phyloP scores from a whole-genome alignment of 1,140 invertebrate genomes.

The Cryptotermes secundus region DNA sequence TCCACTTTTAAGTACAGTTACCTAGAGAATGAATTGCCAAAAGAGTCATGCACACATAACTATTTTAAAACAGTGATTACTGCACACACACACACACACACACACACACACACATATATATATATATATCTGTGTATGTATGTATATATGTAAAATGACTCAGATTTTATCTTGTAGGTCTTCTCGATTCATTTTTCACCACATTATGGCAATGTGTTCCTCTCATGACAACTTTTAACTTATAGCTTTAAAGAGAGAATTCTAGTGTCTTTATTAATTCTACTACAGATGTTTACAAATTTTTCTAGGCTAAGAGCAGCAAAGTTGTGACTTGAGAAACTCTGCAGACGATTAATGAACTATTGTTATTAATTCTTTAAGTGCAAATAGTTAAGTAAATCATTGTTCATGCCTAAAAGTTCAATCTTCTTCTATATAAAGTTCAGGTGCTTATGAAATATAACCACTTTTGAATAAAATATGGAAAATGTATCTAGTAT shows the following conservation, averaged over 20 bases:
- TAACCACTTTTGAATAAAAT: neutral
- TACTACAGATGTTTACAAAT: neutral
- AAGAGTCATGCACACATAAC: neutral
- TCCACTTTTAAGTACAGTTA: neutral
- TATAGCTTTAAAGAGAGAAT: conserved; percentile 12
- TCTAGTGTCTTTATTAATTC: neutral
- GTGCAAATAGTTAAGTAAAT: neutral
- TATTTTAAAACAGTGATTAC: conserved; percentile 4
- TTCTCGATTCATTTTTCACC: neutral
- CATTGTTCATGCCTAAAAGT: conserved; percentile 12
- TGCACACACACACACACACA: too few relatives aligned
- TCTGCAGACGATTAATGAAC: neutral
- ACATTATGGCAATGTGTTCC: neutral
- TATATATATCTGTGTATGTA: too few relatives aligned
- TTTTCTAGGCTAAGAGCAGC: conserved; percentile 8
- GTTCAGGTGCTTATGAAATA: conserved; percentile 11
- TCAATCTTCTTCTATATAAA: conserved; percentile 15
- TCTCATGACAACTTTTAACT: conserved; percentile 14
- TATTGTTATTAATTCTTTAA: conserved; percentile 18
- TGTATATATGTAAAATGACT: neutral
- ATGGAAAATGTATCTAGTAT: neutral
- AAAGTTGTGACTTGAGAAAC: conserved; percentile 1
- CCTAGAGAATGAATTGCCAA: conserved; percentile 10
- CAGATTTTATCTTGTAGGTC: neutral
- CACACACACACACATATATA: too few relatives aligned